Conservation (phyloP, 64 coral and sea anemone species). For the Actinia tenebrosa region DNA sequence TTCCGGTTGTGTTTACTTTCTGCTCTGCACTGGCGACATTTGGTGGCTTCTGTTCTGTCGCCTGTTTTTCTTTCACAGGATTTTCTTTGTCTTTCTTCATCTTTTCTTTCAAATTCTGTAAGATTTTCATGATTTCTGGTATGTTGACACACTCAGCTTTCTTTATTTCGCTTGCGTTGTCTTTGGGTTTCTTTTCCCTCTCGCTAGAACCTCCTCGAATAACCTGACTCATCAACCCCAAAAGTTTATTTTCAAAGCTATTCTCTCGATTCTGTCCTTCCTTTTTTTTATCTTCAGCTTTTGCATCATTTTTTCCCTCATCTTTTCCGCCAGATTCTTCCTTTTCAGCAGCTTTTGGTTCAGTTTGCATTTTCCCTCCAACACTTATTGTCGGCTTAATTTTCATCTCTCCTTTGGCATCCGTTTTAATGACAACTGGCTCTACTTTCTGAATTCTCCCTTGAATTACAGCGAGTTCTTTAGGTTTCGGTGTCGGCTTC, state of each 20-base stretch:
- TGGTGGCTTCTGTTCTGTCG: background rate
- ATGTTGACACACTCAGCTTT: background rate
- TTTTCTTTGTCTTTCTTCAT: background rate
- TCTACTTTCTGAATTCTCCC: conserved; percentile 12
- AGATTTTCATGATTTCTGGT: background rate
- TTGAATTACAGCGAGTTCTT: conserved; percentile 26
- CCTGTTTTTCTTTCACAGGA: background rate
- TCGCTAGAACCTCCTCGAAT: background rate
- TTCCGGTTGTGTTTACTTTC: background rate
- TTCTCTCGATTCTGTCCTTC: background rate
- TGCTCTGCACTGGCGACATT: background rate
- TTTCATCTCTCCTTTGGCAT: background rate
- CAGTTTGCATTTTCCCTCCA: background rate
- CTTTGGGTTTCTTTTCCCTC: background rate
- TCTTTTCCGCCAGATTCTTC: background rate
- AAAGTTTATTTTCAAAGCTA: background rate
- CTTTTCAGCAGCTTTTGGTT: background rate
- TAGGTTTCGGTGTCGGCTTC: background rate
- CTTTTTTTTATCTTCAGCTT: background rate
- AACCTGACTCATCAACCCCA: background rate
- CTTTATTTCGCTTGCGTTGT: background rate
- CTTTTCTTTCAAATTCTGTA: conserved; percentile 16
- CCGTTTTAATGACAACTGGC: background rate
- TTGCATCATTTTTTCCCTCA: background rate
- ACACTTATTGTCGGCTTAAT: background rate